Conservation (phyloP, 2,888 invertebrate genomes). For the Pomacea canaliculata region DNA sequence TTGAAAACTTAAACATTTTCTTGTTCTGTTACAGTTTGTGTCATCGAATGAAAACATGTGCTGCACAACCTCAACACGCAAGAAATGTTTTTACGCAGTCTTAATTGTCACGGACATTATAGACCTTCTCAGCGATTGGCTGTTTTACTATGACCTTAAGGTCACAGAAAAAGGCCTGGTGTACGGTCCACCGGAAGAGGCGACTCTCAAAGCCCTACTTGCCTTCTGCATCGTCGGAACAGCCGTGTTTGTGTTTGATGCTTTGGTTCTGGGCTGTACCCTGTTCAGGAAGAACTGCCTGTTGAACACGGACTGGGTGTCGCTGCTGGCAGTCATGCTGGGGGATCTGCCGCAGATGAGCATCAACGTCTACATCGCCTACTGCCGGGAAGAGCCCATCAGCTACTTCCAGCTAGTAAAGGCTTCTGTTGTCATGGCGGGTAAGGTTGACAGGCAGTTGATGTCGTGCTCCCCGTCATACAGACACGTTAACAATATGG, state of each 20-base stretch:
- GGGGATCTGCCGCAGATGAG: constrained; percentile 46
- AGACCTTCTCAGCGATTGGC: constrained; percentile 50
- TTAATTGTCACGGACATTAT: constrained; percentile 41
- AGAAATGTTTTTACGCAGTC: background rate
- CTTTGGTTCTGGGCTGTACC: constrained; percentile 31
- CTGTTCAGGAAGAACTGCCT: constrained; percentile 35
- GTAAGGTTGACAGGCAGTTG: background rate
- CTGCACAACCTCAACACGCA: background rate
- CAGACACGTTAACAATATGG: background rate
- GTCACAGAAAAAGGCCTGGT: constrained; percentile 46
- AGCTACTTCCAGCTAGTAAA: constrained; percentile 53
- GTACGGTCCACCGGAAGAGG: constrained; percentile 43
- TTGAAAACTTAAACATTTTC: too few relatives aligned
- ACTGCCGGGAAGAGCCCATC: constrained; percentile 53
- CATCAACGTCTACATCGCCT: constrained; percentile 45
- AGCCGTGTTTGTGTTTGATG: constrained; percentile 12
- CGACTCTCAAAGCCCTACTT: constrained; percentile 33
- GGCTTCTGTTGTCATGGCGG: constrained; percentile 47
- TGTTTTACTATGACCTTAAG: constrained; percentile 45
- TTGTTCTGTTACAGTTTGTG: too few relatives aligned
- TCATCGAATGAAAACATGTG: background rate
- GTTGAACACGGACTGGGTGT: constrained; percentile 44
- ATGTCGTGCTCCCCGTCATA: too few relatives aligned
- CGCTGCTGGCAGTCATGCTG: constrained; percentile 45
- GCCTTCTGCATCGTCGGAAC: constrained; percentile 46